Base-by-base conservation (phyloP, 64 coral and sea anemone species). In the Pachyseris speciosa region DNA sequence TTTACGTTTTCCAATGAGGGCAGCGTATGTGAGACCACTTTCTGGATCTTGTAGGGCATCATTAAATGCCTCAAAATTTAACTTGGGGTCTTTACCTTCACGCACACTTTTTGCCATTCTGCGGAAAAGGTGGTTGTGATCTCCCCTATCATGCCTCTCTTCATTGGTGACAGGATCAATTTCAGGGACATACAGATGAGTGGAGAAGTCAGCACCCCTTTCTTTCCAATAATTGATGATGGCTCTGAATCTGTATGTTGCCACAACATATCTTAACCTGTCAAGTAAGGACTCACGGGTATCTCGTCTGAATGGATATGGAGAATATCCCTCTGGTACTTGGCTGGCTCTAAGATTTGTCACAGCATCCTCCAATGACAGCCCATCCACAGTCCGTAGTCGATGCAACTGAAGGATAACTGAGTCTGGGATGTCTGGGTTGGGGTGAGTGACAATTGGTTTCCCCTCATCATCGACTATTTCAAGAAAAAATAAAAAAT, bases 361-460 rank as follows among this genome's bases (percentile, higher is more conserved):
- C 0, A 91, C 13, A 1, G 89, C 89, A 91, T 91, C 89, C 57
- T 91, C 89, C 25, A 83, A 22, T 10, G 89, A 31, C 64, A 91
- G 67, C 11, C 77, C 77, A 73, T 75, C 58, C 44, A 64, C 73
- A 24, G 78, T 49, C 4, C 11, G 40, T 3, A 80, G 24, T 20
- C 49, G 61, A n/a, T 83, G 17, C 0, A 90, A 22, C 34, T 90
- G 36, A 16, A 34, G 2, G 17, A 80, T 69, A 52, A 69, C 45
- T 10, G 7, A 1, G 31, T 79, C 37, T 44, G 36, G 57, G 32
- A 90, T 90, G 38, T 77, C 41, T 36, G 59, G 44, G 20, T 80
- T 68, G 17, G 88, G 57, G 9, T 36, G 26, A 12, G 24, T 15
- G 1, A 90, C 75, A 33, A 90, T 24, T 20, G 24, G 58, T 15